Base-by-base conservation (phyloP, 2,888 invertebrate species). In the Leucozona laternaria region DNA sequence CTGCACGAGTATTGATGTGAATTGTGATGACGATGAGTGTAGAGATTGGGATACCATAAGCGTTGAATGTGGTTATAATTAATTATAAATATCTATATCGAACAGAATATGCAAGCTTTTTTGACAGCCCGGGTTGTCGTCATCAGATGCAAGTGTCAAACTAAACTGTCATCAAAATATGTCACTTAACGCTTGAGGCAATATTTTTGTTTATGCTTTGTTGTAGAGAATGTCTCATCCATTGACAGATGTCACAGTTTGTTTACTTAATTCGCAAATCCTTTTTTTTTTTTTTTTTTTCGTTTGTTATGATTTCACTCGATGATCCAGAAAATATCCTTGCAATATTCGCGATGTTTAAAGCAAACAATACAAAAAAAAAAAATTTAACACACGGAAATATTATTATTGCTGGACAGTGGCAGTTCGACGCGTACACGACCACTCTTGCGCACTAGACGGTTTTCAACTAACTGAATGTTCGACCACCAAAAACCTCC, bases 401-500 rank as follows among this genome's bases (percentile, higher is more conserved):
- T 83, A 78, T 43, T 85, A 7, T 58, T 48, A 50, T 45, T 34
- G 70, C 64, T 86, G 82, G 48, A 48, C 48, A 66, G 50, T 68
- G 37, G 82, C 87, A 79, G 31, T 66, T 83, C 88, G 82, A 80
- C 88, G 89, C 89, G 89, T 89, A 89, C 88, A 88, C 89, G 88
- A 89, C 88, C 88, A 88, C 87, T 88, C 88, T 89, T 89, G 89
- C 89, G 89, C 89, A 89, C 88, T 89, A 89, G 89, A 89, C 89
- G 88, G 88, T 88, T 89, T 89, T 89, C 88, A 88, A 90, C 89
- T 90, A 88, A 88, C 88, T 88, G 82, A 88, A 88, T 71, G 86
- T 79, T 86, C 73, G 86, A 75, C 86, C 78, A 86, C 75, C 90
- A 91, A 91, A 92, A 89, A 92, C 91, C 92, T 92, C 90, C 89